A percentile compares a stretch with the other conserved stretches of the same genome.
Evolutionary conservation across 2,113 vertebrate genomes (phyloP).

Genomic region (Pithys albifrons): DNA sequence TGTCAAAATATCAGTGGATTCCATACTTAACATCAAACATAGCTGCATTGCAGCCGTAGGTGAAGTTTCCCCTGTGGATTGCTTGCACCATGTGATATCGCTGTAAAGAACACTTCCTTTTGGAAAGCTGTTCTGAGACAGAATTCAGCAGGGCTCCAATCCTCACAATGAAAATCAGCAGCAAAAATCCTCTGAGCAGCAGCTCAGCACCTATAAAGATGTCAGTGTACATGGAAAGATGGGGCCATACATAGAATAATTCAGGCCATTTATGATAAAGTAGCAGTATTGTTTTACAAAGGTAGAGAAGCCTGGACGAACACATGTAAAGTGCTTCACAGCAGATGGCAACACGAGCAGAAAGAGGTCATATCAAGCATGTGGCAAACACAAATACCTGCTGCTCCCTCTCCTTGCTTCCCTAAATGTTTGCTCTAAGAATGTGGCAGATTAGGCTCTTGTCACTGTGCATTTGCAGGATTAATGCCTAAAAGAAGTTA

Average conservation of each 20-base stretch:
- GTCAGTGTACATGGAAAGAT: rapidly evolving
- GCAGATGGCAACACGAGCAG: background rate
- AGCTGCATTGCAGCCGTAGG: background rate
- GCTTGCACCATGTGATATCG: rapidly evolving
- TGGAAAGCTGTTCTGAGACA: background rate
- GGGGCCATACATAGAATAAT: background rate
- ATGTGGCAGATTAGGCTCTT: background rate
- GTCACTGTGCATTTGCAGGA: background rate
- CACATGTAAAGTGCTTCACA: background rate
- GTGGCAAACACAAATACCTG: background rate
- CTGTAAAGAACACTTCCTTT: background rate
- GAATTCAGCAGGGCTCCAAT: background rate
- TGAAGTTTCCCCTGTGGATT: background rate
- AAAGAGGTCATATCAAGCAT: background rate
- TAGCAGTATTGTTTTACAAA: background rate
- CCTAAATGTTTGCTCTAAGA: background rate
- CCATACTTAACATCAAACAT: background rate
- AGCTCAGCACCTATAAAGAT: background rate
- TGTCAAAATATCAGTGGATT: slow-evolving; percentile 13
- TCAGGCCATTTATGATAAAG: background rate
- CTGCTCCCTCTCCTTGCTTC: background rate
- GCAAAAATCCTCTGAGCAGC: background rate
- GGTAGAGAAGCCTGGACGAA: background rate
- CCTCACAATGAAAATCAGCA: background rate
- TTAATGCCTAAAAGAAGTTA: background rate